A percentile compares a stretch with the other conserved stretches of the same genome.
Conservation (phyloP, 2,888 invertebrate genomes). For the Tigriopus californicus region DNA sequence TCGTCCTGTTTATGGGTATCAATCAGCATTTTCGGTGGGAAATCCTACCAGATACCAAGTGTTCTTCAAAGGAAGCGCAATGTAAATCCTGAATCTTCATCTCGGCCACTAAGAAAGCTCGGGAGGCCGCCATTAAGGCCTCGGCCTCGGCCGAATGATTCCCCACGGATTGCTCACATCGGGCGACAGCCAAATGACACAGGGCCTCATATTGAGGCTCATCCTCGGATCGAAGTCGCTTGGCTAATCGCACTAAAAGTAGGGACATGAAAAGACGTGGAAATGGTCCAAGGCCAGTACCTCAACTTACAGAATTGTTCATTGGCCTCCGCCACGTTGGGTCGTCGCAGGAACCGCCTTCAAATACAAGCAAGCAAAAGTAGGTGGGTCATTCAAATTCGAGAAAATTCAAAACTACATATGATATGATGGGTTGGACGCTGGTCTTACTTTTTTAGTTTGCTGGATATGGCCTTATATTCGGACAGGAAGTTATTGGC, state of each 20-base stretch:
- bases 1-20: background rate
- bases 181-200: slow-evolving; percentile 2
- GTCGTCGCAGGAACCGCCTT: slow-evolving; percentile 4
- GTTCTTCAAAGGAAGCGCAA: background rate
- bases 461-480: background rate
- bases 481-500: slow-evolving; percentile 1
- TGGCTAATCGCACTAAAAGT: background rate
- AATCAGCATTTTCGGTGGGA: too few relatives aligned
- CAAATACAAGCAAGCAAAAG: background rate
- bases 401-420: too few relatives aligned
- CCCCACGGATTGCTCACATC: slow-evolving; percentile 7
- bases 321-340: slow-evolving; percentile 5
- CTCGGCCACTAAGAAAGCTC: background rate
- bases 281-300: background rate
- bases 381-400: too few relatives aligned
- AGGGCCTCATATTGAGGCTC: slow-evolving; percentile 6
- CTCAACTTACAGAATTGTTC: slow-evolving; percentile 9
- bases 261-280: background rate
- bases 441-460: slow-evolving; percentile 3
- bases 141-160: background rate
- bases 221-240: background rate
- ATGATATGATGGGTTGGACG: background rate
- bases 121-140: background rate
- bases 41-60: background rate
- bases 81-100: background rate